These are phyloP conservation scores for Ctenochaetus hawaiiensis DNA, from an alignment of 2,797 vertebrate species.

Conservation along the genomic window DNA sequence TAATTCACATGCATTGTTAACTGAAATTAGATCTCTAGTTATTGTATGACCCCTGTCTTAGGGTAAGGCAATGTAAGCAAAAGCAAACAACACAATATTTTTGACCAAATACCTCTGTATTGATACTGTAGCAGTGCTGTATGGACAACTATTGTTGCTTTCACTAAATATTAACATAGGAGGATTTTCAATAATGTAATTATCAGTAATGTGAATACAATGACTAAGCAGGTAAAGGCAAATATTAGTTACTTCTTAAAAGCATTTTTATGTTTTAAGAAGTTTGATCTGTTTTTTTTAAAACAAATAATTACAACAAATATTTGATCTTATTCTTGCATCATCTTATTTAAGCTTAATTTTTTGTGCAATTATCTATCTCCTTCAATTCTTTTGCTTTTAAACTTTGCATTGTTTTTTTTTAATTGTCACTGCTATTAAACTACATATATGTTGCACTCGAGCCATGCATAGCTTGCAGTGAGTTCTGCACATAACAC, in stretches of 20 bases:
- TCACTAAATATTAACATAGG: too few relatives aligned
- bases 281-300: neutral
- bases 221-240: too few relatives aligned
- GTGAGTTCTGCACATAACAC: slow-evolving; percentile 41
- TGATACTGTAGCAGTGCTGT: too few relatives aligned
- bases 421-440: neutral
- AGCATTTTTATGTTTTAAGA: neutral
- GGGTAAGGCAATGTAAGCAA: too few relatives aligned
- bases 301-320: neutral
- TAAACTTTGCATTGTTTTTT: neutral
- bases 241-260: neutral
- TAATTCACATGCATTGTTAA: neutral
- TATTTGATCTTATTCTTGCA: neutral
- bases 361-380: slow-evolving; percentile 3
- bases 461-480: slow-evolving; percentile 23
- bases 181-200: too few relatives aligned
- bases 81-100: too few relatives aligned
- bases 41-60: neutral
- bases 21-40: neutral
- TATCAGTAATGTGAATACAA: too few relatives aligned
- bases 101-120: too few relatives aligned
- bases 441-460: slow-evolving; percentile 8
- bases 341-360: neutral
- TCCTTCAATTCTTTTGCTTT: neutral
- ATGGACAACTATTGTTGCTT: too few relatives aligned